phyloP scores from a whole-genome alignment of 2,113 vertebrate genomes.

The Tinamus guttatus region DNA sequence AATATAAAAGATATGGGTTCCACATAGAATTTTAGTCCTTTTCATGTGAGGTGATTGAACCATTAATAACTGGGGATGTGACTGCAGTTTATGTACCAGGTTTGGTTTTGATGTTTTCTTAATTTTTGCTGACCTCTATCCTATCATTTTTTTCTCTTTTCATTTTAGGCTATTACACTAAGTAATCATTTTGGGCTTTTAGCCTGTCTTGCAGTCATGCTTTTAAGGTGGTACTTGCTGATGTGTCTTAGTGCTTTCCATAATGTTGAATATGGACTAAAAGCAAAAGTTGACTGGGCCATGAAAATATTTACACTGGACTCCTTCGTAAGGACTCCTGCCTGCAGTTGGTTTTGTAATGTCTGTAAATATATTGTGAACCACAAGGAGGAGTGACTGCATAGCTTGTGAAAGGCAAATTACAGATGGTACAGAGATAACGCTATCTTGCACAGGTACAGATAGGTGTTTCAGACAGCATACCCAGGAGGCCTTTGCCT shows the following conservation, averaged over 20 bases:
- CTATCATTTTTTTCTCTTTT: not conserved
- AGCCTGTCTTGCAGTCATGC: not conserved
- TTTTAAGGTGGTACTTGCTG: not conserved
- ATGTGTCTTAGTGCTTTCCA: not conserved
- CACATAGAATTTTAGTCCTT: not conserved
- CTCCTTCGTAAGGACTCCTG: not conserved
- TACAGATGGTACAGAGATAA: not conserved
- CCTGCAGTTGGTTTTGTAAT: not conserved
- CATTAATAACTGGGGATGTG: not conserved
- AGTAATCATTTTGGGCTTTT: not conserved
- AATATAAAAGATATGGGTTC: not conserved
- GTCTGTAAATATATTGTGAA: not conserved
- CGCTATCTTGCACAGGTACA: too few species aligned
- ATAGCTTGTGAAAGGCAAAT: not conserved
- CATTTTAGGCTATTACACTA: not conserved
- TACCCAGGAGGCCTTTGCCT: not conserved
- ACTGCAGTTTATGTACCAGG: not conserved
- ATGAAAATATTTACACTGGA: not conserved
- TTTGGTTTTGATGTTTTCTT: not conserved
- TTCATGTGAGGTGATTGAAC: not conserved
- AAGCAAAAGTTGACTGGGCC: not conserved
- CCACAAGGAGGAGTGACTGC: conserved; percentile 38
- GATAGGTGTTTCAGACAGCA: too few species aligned
- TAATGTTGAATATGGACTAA: not conserved
- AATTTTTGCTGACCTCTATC: not conserved